These are phyloP conservation scores for Phyllotreta striolata DNA, from an alignment of 2,888 invertebrate species.

Conservation along the genomic window DNA sequence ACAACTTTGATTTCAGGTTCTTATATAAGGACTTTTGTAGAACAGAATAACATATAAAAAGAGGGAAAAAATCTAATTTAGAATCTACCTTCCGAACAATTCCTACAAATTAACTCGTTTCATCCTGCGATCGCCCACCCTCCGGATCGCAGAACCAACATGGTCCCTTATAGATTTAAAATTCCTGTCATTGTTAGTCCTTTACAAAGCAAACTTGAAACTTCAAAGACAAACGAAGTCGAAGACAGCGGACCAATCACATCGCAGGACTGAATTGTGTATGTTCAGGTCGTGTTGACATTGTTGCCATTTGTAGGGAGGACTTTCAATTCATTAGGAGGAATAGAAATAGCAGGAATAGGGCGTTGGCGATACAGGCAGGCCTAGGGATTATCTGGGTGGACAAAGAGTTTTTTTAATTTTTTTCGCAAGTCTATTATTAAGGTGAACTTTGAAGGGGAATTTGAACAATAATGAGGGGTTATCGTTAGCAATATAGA, in stretches of 20 bases:
- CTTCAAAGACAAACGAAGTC: conserved; percentile 60
- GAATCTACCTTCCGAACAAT: conserved; percentile 25
- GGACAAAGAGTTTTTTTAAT: conserved; percentile 1
- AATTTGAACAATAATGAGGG: too few relatives aligned
- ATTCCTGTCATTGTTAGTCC: conserved; percentile 57
- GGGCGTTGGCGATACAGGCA: conserved; percentile 42
- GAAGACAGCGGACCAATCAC: conserved; percentile 56
- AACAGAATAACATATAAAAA: neutral
- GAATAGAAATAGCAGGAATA: conserved; percentile 30
- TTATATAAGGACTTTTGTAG: too few relatives aligned
- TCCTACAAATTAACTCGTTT: conserved; percentile 28
- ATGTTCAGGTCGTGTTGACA: conserved; percentile 57
- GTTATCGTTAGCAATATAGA: too few relatives aligned
- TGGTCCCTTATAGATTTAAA: conserved; percentile 52
- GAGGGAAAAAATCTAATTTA: conserved; percentile 26
- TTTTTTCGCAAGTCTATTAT: too few relatives aligned
- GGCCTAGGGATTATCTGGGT: neutral
- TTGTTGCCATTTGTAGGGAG: conserved; percentile 57
- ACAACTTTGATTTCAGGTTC: too few relatives aligned
- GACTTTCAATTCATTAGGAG: conserved; percentile 61
- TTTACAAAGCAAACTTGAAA: conserved; percentile 59
- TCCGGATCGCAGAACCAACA: conserved; percentile 15
- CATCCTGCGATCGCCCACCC: neutral
- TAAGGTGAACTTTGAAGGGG: too few relatives aligned
- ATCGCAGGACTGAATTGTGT: conserved; percentile 56